These are phyloP conservation scores for Ammospiza maritima DNA, from an alignment of 2,797 vertebrate genomes.

Conservation along the genomic window DNA sequence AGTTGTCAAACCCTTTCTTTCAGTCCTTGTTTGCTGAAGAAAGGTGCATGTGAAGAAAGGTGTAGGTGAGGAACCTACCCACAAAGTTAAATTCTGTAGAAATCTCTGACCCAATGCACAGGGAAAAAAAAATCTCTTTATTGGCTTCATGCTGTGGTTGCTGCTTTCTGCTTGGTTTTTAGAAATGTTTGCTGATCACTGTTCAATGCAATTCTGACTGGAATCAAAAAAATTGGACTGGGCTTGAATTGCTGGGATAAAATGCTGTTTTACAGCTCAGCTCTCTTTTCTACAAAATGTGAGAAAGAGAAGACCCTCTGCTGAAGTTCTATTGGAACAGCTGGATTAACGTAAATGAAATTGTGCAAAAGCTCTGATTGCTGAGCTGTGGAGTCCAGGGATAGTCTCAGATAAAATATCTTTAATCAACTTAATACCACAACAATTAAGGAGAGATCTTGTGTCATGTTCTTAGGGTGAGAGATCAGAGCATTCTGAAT, in stretches of 20 bases:
- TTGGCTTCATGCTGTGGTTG: neutral
- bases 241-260: neutral
- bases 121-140: neutral
- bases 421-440: conserved; percentile 34
- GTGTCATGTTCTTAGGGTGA: conserved; percentile 12
- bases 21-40: neutral
- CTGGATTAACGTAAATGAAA: conserved; percentile 44
- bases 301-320: neutral
- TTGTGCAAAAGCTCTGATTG: conserved; percentile 4
- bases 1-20: neutral
- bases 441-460: conserved; percentile 6
- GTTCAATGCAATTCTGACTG: neutral
- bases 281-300: neutral
- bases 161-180: neutral
- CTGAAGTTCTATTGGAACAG: neutral
- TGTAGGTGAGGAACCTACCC: neutral
- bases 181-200: conserved; percentile 1
- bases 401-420: conserved; percentile 35
- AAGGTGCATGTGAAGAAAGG: neutral
- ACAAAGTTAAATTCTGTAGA: neutral
- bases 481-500: conserved; percentile 34
- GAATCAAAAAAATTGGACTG: neutral
- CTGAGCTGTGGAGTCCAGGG: conserved; percentile 27
- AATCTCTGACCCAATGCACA: neutral
- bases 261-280: neutral